A percentile compares a stretch with the other conserved stretches of the same genome.
phyloP scores from a whole-genome alignment of 1,140 invertebrate species.

The Nylanderia fulva region DNA sequence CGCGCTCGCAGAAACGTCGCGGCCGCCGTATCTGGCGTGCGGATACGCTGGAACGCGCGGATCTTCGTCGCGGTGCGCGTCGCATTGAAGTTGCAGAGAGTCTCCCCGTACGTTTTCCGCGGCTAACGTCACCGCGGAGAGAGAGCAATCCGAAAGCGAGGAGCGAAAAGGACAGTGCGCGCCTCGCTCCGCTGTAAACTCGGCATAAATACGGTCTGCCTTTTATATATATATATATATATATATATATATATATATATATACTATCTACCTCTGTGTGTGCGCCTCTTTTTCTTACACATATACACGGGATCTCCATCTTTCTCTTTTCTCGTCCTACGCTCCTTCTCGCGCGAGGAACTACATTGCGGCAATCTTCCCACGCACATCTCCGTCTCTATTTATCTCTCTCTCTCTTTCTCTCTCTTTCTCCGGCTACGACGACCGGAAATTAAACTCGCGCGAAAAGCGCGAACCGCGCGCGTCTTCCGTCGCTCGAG shows the following conservation, averaged over 20 bases:
- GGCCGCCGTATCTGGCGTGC: conserved; percentile 62
- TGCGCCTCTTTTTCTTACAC: conserved; percentile 25
- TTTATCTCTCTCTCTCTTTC: conserved; percentile 9
- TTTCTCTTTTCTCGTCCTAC: conserved; percentile 53
- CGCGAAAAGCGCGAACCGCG: conserved; percentile 28
- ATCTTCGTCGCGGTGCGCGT: conserved; percentile 63
- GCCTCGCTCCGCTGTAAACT: conserved; percentile 34
- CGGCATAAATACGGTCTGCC: conserved; percentile 52
- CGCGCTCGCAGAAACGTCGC: conserved; percentile 64
- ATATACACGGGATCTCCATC: conserved; percentile 25
- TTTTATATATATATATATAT: too few relatives aligned
- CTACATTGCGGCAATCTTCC: conserved; percentile 28
- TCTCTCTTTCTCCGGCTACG: conserved; percentile 13
- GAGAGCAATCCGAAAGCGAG: conserved; percentile 41
- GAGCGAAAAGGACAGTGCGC: conserved; percentile 32
- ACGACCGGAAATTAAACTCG: conserved; percentile 49
- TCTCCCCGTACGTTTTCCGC: too few relatives aligned
- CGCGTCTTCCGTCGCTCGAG: conserved; percentile 8
- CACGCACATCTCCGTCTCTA: conserved; percentile 24
- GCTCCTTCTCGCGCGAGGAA: conserved; percentile 19
- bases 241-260: too few relatives aligned
- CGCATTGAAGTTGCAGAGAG: conserved; percentile 66
- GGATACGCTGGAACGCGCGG: conserved; percentile 66
- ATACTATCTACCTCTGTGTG: conserved; percentile 16
- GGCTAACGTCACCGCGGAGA: conserved; percentile 27